Conservation (phyloP, 2,113 vertebrate genomes). For the Sapajus apella region DNA sequence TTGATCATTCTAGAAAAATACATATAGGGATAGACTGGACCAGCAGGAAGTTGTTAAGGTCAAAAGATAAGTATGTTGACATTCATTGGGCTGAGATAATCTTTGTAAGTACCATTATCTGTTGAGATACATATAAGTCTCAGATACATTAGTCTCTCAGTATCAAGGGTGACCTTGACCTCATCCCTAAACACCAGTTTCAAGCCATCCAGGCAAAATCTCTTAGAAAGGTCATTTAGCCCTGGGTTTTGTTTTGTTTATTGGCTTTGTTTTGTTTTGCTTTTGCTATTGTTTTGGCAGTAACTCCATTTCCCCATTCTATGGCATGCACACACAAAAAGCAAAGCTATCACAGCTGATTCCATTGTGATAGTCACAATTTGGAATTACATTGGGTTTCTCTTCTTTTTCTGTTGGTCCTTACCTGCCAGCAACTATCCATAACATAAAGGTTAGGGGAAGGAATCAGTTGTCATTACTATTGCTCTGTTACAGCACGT, state of each 20-base stretch:
- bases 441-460: background rate
- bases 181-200: background rate
- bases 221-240: background rate
- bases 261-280: background rate
- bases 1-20: background rate
- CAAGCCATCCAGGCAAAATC: conserved; percentile 16
- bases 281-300: background rate
- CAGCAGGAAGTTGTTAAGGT: background rate
- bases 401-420: background rate
- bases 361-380: background rate
- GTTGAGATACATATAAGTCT: background rate
- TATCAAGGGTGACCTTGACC: background rate
- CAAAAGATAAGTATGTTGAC: background rate
- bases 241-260: background rate
- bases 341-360: background rate
- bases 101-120: background rate
- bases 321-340: background rate
- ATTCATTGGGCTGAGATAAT: background rate
- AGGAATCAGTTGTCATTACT: background rate
- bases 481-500: background rate
- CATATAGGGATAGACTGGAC: background rate
- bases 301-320: background rate
- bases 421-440: background rate
- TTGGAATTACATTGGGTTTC: background rate
- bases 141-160: background rate